These are phyloP conservation scores for Notothenia rossii DNA, from an alignment of 2,113 vertebrate species.

Conservation along the genomic window DNA sequence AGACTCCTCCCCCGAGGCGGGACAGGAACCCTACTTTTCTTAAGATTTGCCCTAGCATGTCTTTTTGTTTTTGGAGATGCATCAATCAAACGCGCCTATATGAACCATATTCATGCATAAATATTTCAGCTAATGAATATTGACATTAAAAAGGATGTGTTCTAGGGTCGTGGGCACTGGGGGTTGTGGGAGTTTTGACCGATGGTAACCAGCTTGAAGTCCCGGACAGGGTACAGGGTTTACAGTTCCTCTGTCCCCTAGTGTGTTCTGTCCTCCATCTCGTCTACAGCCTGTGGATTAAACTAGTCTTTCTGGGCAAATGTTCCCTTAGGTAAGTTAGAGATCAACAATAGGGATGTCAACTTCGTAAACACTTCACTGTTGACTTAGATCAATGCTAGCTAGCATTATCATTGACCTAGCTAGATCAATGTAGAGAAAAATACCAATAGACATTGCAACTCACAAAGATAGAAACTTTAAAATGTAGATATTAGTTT, in stretches of 20 bases:
- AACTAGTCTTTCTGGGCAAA: neutral
- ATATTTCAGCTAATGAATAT: slow-evolving; percentile 97
- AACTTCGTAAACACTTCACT: neutral
- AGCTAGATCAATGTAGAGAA: neutral
- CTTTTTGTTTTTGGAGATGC: slow-evolving; percentile 97
- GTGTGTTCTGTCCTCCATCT: slow-evolving; percentile 4
- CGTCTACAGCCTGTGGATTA: neutral
- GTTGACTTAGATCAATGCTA: neutral
- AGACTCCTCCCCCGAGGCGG: slow-evolving; percentile 95
- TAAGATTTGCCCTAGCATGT: slow-evolving; percentile 94
- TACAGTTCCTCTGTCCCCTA: slow-evolving; percentile 9
- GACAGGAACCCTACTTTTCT: slow-evolving; percentile 95
- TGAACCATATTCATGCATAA: slow-evolving; percentile 96
- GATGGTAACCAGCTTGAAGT: slow-evolving; percentile 89
- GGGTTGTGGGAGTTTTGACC: slow-evolving; percentile 86
- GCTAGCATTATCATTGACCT: too few relatives aligned
- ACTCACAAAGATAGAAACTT: neutral
- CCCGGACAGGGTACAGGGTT: slow-evolving; percentile 64
- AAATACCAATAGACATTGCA: neutral
- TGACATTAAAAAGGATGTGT: slow-evolving; percentile 88
- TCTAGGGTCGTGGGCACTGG: slow-evolving; percentile 28
- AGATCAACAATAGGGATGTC: too few relatives aligned
- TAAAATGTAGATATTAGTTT: neutral
- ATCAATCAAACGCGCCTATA: slow-evolving; percentile 95
- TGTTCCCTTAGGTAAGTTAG: neutral